phyloP scores from a whole-genome alignment of 53 echinoderm and acorn worm species.

The Holothuria leucospilota region DNA sequence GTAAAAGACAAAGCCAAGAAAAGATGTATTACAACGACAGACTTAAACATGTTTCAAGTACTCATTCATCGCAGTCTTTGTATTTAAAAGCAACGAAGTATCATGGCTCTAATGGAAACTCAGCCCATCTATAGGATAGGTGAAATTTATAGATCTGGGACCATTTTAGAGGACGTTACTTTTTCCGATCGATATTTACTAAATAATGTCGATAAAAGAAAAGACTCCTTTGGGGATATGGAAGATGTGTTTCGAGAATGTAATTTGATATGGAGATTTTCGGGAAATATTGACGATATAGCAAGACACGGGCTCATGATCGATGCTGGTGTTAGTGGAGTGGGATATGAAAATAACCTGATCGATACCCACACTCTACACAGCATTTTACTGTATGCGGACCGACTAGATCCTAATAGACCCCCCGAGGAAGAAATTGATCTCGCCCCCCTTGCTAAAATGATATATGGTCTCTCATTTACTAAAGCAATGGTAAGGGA shows the following conservation, averaged over 20 bases:
- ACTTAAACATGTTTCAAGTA: background rate
- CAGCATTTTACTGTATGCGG: background rate
- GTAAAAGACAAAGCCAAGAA: background rate
- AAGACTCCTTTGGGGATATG: background rate
- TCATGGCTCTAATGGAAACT: background rate
- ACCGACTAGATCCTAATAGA: background rate
- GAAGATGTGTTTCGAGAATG: background rate
- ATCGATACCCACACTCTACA: background rate
- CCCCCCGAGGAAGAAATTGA: background rate
- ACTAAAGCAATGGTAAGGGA: background rate
- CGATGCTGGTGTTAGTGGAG: conserved; percentile 1
- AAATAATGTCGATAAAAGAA: background rate
- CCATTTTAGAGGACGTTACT: background rate
- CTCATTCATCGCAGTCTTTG: too few relatives aligned
- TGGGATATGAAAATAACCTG: background rate
- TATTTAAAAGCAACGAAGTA: too few relatives aligned
- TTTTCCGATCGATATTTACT: background rate
- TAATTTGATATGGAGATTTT: conserved; percentile 2
- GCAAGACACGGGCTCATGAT: background rate
- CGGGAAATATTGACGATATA: background rate
- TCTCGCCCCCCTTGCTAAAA: background rate
- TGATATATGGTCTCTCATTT: background rate
- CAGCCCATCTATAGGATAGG: background rate
- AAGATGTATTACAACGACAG: background rate
- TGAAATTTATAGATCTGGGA: background rate